Percentiles rank a stretch among this genome's conserved stretches.
Conservation (phyloP, 2,797 vertebrate species). For the Leptoclinus maculatus region DNA sequence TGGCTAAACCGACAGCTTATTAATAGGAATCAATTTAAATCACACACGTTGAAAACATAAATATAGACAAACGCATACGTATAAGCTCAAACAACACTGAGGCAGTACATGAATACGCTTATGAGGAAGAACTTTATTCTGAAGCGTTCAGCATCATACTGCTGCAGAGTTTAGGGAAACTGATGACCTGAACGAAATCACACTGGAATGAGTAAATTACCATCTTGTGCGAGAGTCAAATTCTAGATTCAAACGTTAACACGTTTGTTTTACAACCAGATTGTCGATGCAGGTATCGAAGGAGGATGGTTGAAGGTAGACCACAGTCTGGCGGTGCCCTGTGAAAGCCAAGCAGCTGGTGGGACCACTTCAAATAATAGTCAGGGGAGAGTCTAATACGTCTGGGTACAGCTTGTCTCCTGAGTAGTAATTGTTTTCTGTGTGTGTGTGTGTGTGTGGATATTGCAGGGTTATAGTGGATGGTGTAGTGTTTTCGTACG, state of each 20-base stretch:
- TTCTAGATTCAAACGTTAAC: slow-evolving; percentile 10
- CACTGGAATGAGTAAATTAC: neutral
- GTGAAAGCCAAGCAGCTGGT: slow-evolving; percentile 41
- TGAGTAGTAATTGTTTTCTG: slow-evolving; percentile 21
- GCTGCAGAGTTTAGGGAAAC: slow-evolving; percentile 16
- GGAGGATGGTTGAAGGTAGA: slow-evolving; percentile 8
- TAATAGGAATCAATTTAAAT: neutral
- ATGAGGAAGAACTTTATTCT: slow-evolving; percentile 1
- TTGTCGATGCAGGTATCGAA: slow-evolving; percentile 18
- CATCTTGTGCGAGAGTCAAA: neutral
- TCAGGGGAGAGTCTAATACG: slow-evolving; percentile 16
- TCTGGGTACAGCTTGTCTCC: slow-evolving; percentile 28
- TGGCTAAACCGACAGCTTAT: neutral
- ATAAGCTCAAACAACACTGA: neutral
- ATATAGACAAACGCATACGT: neutral
- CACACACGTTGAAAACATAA: slow-evolving; percentile 6
- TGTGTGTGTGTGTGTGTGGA: slow-evolving; percentile 7
- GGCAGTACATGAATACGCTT: neutral
- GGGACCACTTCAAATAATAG: slow-evolving; percentile 30
- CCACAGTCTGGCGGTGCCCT: slow-evolving; percentile 18
- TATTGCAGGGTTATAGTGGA: neutral
- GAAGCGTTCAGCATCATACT: neutral
- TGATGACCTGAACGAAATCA: slow-evolving; percentile 14
- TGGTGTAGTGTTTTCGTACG: neutral
- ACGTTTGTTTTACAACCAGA: slow-evolving; percentile 2